A percentile compares a stretch with the other conserved stretches of the same genome.
These are phyloP conservation scores for Ctena decussata DNA, from an alignment of 2,888 invertebrate genomes.

Conservation along the genomic window DNA sequence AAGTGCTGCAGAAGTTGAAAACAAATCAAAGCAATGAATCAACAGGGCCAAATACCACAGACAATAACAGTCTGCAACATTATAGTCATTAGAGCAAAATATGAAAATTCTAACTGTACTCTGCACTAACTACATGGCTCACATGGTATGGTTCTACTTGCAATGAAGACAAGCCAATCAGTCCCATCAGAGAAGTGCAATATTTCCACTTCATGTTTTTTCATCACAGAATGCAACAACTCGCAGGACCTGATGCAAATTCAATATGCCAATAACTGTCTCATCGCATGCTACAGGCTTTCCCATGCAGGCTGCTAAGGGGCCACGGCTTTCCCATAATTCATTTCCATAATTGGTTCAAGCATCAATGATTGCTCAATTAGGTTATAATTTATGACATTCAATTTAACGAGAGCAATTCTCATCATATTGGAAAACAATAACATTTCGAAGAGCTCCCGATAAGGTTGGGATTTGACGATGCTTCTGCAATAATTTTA, in stretches of 20 bases:
- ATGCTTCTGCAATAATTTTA: no score
- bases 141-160: no score
- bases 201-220: neutral
- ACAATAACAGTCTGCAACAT: no score
- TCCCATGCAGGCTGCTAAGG: neutral
- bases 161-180: no score
- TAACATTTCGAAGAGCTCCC: no score
- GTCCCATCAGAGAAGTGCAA: neutral
- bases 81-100: no score
- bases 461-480: no score
- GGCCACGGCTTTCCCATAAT: neutral
- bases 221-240: neutral
- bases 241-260: neutral
- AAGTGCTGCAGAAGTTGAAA: no score
- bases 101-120: no score
- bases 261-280: neutral
- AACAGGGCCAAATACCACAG: no score
- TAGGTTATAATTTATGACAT: neutral
- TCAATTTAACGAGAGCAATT: neutral
- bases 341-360: neutral
- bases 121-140: no score
- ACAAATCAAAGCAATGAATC: no score
- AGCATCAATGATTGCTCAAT: slow-evolving; percentile 6
- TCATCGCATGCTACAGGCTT: neutral
- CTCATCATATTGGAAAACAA: slow-evolving; percentile 4